Base-by-base conservation (phyloP, 1,140 invertebrate genomes). In the Pseudachorutes palmiensis region DNA sequence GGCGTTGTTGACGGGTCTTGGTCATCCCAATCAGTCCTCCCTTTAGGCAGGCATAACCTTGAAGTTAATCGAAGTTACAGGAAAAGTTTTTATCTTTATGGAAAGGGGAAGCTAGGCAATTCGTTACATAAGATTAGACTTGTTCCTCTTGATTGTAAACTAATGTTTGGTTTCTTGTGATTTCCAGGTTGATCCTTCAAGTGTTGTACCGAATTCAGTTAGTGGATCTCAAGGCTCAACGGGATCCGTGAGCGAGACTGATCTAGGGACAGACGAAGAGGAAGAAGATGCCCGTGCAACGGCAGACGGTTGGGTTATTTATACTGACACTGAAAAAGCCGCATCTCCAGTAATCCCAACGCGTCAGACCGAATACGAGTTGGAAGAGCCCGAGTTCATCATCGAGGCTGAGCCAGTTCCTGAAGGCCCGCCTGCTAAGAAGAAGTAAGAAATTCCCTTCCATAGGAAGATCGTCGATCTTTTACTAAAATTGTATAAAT, bases 151-250 rank as follows among this genome's bases (percentile, higher is more conserved):
- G n/a, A n/a, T n/a, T n/a, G n/a, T n/a, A n/a, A n/a, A n/a, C n/a
- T n/a, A 45, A 45, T 19, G 19, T 12, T 45, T 45, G 9, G 19
- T 69, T 36, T 60, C 61, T 2, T 51, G 61, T 72, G 28, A 63
- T 12, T 69, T 33, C 28, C 57, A 74, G 72, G 72, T 74, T 36
- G 72, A 74, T 57, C 72, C 72, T 28, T 65, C 70, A n/a, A 74
- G 68, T 62, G 64, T 74, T 51, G 66, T 74, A n/a, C 72, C 72
- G 12, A 67, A 64, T 2, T 71, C 68, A 22, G 67, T 71, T 30
- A 62, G 29, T 48, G 57, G 67, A n/a, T 71, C 70, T 41, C 26
- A 59, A 29, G 70, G 66, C 55, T 69, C 69, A 26, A 63, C 62
- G 19, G 64, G 62, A 16, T 71, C 69, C 16, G 70, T 55, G 30